A percentile compares a stretch with the other conserved stretches of the same genome.
phyloP scores from a whole-genome alignment of 2,113 vertebrate genomes.

The Caranx melampygus region DNA sequence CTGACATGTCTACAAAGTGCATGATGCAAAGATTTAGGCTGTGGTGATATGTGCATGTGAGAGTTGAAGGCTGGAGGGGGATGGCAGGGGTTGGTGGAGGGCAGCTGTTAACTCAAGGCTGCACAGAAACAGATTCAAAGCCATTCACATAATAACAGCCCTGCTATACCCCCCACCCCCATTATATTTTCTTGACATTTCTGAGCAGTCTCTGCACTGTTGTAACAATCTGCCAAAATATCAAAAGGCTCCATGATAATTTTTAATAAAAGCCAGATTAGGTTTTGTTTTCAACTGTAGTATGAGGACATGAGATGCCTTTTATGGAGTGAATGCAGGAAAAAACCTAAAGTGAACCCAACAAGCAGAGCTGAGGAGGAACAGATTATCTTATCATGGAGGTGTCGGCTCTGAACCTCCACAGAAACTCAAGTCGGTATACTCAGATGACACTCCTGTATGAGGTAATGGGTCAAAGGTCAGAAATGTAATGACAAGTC shows the following conservation, averaged over 20 bases:
- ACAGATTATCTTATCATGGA: background rate
- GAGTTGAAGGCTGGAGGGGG: too few species aligned
- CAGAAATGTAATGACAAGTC: background rate
- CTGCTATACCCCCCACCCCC: background rate
- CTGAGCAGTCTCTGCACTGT: slow-evolving; percentile 3
- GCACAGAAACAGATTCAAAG: slow-evolving; percentile 19
- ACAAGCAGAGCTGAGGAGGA: background rate
- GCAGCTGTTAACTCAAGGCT: background rate
- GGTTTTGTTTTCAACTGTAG: slow-evolving; percentile 40
- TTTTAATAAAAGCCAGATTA: slow-evolving; percentile 56
- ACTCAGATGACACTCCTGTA: background rate
- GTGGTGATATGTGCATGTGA: background rate
- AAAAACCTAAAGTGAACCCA: background rate
- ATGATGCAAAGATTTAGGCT: slow-evolving; percentile 1
- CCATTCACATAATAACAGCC: slow-evolving; percentile 3
- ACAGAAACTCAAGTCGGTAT: background rate
- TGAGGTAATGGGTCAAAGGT: background rate
- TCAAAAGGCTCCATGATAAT: slow-evolving; percentile 32
- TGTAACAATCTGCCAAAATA: slow-evolving; percentile 23
- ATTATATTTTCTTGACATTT: slow-evolving; percentile 2
- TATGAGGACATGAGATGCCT: background rate
- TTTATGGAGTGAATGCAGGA: slow-evolving; percentile 37
- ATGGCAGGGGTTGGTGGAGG: background rate
- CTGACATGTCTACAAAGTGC: slow-evolving; percentile 25
- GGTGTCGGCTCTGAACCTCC: background rate